Evolutionary conservation across 2,888 invertebrate species (phyloP).

Genomic region (Apocheima hispidaria): DNA sequence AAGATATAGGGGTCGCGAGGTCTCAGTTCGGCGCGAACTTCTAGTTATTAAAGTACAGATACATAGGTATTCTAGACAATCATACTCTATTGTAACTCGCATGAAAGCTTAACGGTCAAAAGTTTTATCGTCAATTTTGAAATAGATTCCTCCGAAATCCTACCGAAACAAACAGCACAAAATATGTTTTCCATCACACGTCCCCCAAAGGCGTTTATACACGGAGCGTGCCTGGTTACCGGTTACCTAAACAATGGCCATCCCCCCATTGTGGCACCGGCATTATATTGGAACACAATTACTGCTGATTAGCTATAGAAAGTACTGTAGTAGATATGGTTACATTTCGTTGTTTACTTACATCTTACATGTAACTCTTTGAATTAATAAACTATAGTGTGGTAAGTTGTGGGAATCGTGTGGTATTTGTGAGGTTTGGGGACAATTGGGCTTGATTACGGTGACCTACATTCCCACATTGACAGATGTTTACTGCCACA

Average conservation of each 20-base stretch:
- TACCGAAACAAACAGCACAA: conserved; percentile 18
- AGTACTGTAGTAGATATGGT: conserved; percentile 36
- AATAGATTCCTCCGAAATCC: conserved; percentile 18
- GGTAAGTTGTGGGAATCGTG: conserved; percentile 6
- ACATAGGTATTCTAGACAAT: too few species aligned
- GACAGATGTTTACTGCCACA: background rate
- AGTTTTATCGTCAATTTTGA: background rate
- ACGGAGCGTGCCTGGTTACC: conserved; percentile 26
- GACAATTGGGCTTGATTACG: conserved; percentile 14
- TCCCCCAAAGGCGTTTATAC: conserved; percentile 30
- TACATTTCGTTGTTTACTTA: conserved; percentile 26
- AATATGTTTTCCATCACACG: conserved; percentile 34
- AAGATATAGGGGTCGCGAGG: too few species aligned
- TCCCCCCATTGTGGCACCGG: conserved; percentile 22
- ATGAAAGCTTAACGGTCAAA: too few species aligned
- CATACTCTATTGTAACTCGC: too few species aligned
- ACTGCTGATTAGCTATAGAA: conserved; percentile 69
- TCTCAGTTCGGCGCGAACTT: too few species aligned
- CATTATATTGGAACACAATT: conserved; percentile 59
- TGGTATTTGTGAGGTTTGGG: conserved; percentile 5
- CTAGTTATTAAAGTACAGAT: too few species aligned
- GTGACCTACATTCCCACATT: conserved; percentile 12
- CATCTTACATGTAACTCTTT: conserved; percentile 30
- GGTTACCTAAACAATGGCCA: conserved; percentile 30
- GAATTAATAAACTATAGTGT: conserved; percentile 3